Evolutionary conservation across 2,888 invertebrate species (phyloP), one percentile per base, ranked within the genome.

Genomic region (Drosophila mimica): DNA sequence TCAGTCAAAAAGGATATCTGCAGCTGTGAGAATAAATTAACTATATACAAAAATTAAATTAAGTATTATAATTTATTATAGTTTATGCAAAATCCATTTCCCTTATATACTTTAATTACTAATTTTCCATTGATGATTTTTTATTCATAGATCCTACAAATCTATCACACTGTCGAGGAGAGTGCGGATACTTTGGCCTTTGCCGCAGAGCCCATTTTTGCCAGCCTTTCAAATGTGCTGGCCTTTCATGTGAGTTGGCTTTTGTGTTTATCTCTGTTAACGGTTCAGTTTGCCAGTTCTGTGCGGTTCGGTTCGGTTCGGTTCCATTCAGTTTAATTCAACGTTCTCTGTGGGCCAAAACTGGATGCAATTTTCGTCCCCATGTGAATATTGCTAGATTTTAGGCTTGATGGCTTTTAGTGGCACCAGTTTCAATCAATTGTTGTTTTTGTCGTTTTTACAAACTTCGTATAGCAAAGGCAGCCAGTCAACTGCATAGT

Each of bases 171-270:
- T 0, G 94, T 97, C 15, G 97, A 97, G 92, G 98, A 98, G 92
- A 96, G 97, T 74, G 94, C 96, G 56, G 97, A 98, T 88, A 98
- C 98, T 4, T 94, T 99, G 85, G 98, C 98, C 2, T 99, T 99
- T 93, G 98, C 97, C n/a, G 96, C 98, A 3, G 99, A 99, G 93
- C 97, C 97, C 0, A 96, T 99, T 17, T 94, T 97, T 72, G 97
- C 96, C 17, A 98, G 98, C 91, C 95, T 99, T 59, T 97, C 98
- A 51, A 98, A 98, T 93, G 96, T 98, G 76, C 94, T 98, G 87
- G 96, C 97, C 48, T 96, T 95, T 94, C 96, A 96, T 93, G 97
- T 96, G 92, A 95, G 94, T 88, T 54, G n/a, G 13, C 17, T 40
- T 49, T 59, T 63, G 31, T 53, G 38, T 54, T 52, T 33, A 33